A percentile compares a stretch with the other conserved stretches of the same genome.
phyloP scores from a whole-genome alignment of 2,113 vertebrate species.

The Pelusios castaneus region DNA sequence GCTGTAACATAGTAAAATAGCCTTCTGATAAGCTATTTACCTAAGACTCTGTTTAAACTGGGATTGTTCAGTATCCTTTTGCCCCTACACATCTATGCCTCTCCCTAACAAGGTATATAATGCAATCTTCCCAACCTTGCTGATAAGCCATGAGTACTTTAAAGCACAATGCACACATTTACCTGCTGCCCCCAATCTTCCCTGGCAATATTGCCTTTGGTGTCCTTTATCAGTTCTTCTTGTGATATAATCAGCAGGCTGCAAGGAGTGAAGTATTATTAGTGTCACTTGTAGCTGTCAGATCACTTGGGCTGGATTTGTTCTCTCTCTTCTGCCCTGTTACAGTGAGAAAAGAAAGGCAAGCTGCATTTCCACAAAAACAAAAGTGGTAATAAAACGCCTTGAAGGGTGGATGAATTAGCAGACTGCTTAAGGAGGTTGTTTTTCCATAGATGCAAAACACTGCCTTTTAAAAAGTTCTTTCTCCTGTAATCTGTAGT shows the following conservation, averaged over 20 bases:
- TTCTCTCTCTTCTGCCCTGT: neutral
- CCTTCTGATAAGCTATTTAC: neutral
- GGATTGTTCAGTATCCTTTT: neutral
- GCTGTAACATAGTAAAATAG: accelerated
- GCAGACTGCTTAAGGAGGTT: neutral
- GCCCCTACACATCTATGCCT: neutral
- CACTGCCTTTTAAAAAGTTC: neutral
- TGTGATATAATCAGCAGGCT: constrained; percentile 45
- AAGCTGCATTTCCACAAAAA: constrained; percentile 41
- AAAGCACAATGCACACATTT: constrained; percentile 11
- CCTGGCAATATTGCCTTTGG: constrained; percentile 44
- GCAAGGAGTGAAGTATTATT: constrained; percentile 41
- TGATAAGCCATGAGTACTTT: constrained; percentile 41
- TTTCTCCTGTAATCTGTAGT: neutral
- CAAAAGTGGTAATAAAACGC: neutral
- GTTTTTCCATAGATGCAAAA: constrained; percentile 27
- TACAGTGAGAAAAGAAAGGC: neutral
- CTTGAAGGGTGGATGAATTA: constrained; percentile 36
- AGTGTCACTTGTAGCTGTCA: constrained; percentile 27
- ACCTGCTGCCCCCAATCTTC: constrained; percentile 40
- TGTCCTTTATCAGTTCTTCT: constrained; percentile 54
- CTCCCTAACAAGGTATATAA: neutral
- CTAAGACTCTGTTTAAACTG: neutral
- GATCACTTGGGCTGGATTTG: constrained; percentile 8
- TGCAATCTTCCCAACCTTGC: neutral